These are phyloP conservation scores for Calypte anna DNA, from an alignment of 2,113 vertebrate genomes.

Conservation along the genomic window DNA sequence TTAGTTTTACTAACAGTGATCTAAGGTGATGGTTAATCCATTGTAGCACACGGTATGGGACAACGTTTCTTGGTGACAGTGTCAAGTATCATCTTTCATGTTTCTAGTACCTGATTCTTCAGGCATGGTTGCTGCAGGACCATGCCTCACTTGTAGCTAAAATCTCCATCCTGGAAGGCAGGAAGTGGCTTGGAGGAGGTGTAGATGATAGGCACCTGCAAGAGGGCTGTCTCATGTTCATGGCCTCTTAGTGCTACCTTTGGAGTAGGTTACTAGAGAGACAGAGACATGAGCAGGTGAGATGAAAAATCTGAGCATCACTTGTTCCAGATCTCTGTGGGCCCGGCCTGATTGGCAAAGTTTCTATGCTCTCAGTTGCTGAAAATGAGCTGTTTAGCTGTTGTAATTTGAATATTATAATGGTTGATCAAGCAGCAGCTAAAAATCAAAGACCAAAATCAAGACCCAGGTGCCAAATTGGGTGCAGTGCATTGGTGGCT, in stretches of 20 bases:
- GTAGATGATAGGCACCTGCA: background rate
- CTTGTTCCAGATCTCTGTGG: too few species aligned
- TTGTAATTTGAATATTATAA: background rate
- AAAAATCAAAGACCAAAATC: background rate
- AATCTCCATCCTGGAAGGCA: background rate
- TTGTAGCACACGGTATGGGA: background rate
- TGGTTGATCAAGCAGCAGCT: background rate
- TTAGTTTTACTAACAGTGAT: background rate
- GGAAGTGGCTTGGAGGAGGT: too few species aligned
- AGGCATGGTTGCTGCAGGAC: background rate
- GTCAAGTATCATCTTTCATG: too few species aligned
- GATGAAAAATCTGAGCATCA: background rate
- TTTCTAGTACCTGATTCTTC: background rate
- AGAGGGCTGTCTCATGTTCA: background rate
- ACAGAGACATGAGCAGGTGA: rapidly evolving
- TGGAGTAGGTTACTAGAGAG: background rate
- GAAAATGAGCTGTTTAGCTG: background rate
- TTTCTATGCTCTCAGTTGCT: background rate
- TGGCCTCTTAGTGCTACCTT: background rate
- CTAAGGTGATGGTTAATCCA: background rate
- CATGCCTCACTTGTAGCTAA: background rate
- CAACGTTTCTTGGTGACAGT: background rate
- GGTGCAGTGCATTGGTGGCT: rapidly evolving
- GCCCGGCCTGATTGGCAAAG: background rate
- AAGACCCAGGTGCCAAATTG: background rate